Conservation (phyloP, 2,113 vertebrate species). For the Rhizomys pruinosus region DNA sequence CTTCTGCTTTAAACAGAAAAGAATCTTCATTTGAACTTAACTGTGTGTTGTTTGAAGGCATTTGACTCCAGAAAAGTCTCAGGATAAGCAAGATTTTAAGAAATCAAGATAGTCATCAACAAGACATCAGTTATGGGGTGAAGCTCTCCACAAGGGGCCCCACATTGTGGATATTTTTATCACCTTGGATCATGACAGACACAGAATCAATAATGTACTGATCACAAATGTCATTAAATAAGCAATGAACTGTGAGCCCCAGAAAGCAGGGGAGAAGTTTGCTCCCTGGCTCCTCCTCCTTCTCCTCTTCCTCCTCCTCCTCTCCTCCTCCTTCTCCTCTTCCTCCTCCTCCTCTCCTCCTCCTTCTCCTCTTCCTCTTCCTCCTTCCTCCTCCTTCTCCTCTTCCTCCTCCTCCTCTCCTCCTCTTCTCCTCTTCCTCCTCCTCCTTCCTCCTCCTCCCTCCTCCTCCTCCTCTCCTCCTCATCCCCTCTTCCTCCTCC, state of each 20-base stretch:
- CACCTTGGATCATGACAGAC: not conserved
- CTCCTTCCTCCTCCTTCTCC: too few species aligned
- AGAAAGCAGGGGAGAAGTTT: not conserved
- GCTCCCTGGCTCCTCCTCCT: not conserved
- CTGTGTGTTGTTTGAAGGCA: not conserved
- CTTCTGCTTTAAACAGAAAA: not conserved
- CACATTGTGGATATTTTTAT: not conserved
- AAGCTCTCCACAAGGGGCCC: not conserved
- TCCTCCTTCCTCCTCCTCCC: too few species aligned
- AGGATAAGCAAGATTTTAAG: not conserved
- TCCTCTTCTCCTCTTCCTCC: too few species aligned
- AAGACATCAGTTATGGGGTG: not conserved
- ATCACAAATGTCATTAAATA: not conserved
- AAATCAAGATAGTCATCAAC: not conserved
- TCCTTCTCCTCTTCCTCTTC: not conserved
- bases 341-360: not conserved
- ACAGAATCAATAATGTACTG: not conserved
- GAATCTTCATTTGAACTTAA: not conserved
- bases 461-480: too few species aligned
- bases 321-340: too few species aligned
- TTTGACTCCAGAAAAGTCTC: not conserved
- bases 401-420: too few species aligned
- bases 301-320: too few species aligned
- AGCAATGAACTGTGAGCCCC: too few species aligned
- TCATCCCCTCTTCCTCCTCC: too few species aligned